Percentiles rank a stretch among this genome's conserved stretches.
These are phyloP conservation scores for Calameuta filiformis DNA, from an alignment of 2,888 invertebrate genomes.

Conservation along the genomic window DNA sequence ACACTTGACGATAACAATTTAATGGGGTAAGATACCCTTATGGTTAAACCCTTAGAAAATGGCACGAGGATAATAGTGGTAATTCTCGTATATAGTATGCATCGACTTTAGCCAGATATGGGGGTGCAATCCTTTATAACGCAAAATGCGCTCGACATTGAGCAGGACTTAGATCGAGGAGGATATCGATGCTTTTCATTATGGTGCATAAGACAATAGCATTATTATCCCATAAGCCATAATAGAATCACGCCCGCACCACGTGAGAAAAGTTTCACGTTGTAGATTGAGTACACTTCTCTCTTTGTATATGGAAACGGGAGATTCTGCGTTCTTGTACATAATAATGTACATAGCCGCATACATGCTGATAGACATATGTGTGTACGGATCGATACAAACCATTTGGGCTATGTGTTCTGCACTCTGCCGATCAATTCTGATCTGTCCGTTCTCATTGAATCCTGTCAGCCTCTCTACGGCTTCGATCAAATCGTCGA, in stretches of 20 bases:
- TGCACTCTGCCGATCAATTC: slow-evolving; percentile 66
- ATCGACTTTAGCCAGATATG: too few relatives aligned
- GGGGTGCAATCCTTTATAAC: not conserved
- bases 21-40: too few relatives aligned
- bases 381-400: slow-evolving; percentile 47
- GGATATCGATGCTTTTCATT: slow-evolving; percentile 7
- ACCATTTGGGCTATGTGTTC: slow-evolving; percentile 70
- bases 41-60: too few relatives aligned
- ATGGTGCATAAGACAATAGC: slow-evolving; percentile 30
- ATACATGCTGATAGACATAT: too few relatives aligned
- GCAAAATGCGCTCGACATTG: not conserved
- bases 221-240: slow-evolving; percentile 34
- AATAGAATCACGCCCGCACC: slow-evolving; percentile 24
- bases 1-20: not conserved
- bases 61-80: too few relatives aligned
- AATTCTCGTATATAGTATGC: too few relatives aligned
- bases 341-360: not conserved
- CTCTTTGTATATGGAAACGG: slow-evolving; percentile 3
- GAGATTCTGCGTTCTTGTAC: not conserved
- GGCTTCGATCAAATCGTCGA: slow-evolving; percentile 69
- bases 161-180: too few relatives aligned
- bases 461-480: slow-evolving; percentile 69
- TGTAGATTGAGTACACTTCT: slow-evolving; percentile 7
- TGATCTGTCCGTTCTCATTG: slow-evolving; percentile 50
- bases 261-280: slow-evolving; percentile 6